Base-by-base conservation (phyloP, 2,888 invertebrate genomes). In the Dioctria linearis region DNA sequence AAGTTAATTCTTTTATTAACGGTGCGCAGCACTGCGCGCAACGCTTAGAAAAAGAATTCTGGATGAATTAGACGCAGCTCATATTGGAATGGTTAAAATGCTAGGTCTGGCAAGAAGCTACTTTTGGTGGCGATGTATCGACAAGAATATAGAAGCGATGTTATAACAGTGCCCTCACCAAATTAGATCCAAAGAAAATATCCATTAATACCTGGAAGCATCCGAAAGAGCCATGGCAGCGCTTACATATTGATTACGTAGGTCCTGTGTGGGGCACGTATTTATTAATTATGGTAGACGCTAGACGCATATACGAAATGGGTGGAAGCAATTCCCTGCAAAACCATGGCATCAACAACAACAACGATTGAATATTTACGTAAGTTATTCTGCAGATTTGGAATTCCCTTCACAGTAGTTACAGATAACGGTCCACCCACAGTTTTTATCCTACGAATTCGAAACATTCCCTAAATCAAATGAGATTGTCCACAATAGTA, bases 111-210 rank as follows among this genome's bases (percentile, higher is more conserved):
- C 86, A 0, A 80, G 85, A 43, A 79, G 83, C 4, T 82, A 85
- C 82, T 83, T 86, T 51, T 86, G 84, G 84, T 86, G 85, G 85
- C 84, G 85, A 5, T 80, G 81, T 5, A 82, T 86, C 37, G 84
- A 86, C 78, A 42, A 81, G 0, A 85, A 86, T 13, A 85, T 86
- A n/a, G 85, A 86, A 61, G 25, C 6, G 4, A 3, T 37, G 3
- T 11, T 6, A 3, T 37, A 11, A 13, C 1, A 4, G 61, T 39
- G 6, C 37, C 3, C 2, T 6, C n/a, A 8, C 5, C 9, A 3
- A 57, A 13, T 1, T 2, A 5, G 57, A 57, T 11, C 1, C 5
- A 4, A 13, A 5, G 11, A 61, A 37, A 5, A 39, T 4, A 8
- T 25, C 61, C 6, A 9, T 13, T 25, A 1, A 37, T 8, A 3